A percentile compares a stretch with the other conserved stretches of the same genome.
phyloP scores from a whole-genome alignment of 2,888 invertebrate genomes.

The Lasiommata megera region DNA sequence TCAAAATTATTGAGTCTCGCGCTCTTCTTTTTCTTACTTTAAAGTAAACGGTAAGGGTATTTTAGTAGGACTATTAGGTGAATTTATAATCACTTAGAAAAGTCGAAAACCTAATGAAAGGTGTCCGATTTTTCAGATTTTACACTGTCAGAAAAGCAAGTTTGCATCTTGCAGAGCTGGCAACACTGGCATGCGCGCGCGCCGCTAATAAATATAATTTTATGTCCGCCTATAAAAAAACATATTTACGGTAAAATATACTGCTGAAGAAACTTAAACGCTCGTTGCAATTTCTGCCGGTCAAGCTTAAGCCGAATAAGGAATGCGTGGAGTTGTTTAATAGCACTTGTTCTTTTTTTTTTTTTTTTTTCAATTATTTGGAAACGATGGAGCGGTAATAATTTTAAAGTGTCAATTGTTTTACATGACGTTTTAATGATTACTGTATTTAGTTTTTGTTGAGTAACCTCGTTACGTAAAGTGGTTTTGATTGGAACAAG shows the following conservation, averaged over 20 bases:
- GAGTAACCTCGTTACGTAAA: not conserved
- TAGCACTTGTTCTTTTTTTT: constrained; percentile 17
- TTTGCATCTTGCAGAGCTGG: not conserved
- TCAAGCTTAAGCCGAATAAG: constrained; percentile 28
- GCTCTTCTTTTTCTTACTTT: no score
- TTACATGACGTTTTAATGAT: constrained; percentile 12
- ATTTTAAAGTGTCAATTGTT: constrained; percentile 22
- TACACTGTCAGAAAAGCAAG: not conserved
- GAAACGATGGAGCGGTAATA: constrained; percentile 13
- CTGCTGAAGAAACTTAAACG: constrained; percentile 35
- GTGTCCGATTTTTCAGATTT: not conserved
- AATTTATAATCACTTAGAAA: no score
- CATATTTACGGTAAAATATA: constrained; percentile 33
- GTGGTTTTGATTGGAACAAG: not conserved
- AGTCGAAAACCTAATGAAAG: no score
- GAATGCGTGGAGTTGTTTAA: constrained; percentile 22
- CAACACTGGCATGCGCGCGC: constrained; percentile 30
- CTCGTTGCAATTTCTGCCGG: constrained; percentile 28
- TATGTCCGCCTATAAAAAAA: constrained; percentile 33
- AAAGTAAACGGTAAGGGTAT: no score
- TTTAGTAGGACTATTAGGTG: no score
- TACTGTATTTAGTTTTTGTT: not conserved
- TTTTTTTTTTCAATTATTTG: constrained; percentile 5
- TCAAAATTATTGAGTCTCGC: no score
- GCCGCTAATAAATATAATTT: constrained; percentile 29